phyloP scores from a whole-genome alignment of 2,113 vertebrate genomes.

The Steatornis caripensis region DNA sequence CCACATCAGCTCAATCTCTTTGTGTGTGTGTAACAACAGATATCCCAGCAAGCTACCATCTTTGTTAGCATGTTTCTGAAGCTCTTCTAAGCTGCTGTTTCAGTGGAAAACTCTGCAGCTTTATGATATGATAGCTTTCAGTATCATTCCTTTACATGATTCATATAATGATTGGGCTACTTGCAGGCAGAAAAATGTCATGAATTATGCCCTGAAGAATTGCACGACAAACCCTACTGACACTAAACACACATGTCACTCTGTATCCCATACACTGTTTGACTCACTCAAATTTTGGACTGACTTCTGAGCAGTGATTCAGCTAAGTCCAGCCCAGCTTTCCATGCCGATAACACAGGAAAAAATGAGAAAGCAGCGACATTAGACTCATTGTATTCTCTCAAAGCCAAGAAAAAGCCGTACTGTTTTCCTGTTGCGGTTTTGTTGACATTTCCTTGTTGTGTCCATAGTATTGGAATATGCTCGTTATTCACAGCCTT shows the following conservation, averaged over 20 bases:
- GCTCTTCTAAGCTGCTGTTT: background rate
- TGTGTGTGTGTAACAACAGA: background rate
- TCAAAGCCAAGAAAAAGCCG: background rate
- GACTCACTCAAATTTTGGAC: background rate
- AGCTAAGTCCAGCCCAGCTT: background rate
- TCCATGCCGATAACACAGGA: background rate
- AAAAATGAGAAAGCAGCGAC: slow-evolving; percentile 14
- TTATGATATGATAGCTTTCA: slow-evolving; percentile 6
- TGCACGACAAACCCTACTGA: background rate
- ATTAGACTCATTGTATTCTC: background rate
- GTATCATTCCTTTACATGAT: background rate
- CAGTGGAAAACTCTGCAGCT: slow-evolving; percentile 18
- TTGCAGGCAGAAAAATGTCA: background rate
- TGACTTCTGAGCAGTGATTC: slow-evolving; percentile 39
- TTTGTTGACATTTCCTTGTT: slow-evolving; percentile 6
- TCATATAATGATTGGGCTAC: slow-evolving; percentile 12
- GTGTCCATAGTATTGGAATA: background rate
- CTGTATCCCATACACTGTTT: background rate
- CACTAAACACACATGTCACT: background rate
- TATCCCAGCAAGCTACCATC: slow-evolving; percentile 17
- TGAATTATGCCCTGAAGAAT: background rate
- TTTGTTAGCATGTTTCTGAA: background rate
- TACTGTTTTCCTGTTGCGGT: background rate
- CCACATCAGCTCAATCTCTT: background rate
- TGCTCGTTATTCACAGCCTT: background rate